A percentile compares a stretch with the other conserved stretches of the same genome.
phyloP scores from a whole-genome alignment of 2,888 invertebrate species.

The Polydesmus complanatus region DNA sequence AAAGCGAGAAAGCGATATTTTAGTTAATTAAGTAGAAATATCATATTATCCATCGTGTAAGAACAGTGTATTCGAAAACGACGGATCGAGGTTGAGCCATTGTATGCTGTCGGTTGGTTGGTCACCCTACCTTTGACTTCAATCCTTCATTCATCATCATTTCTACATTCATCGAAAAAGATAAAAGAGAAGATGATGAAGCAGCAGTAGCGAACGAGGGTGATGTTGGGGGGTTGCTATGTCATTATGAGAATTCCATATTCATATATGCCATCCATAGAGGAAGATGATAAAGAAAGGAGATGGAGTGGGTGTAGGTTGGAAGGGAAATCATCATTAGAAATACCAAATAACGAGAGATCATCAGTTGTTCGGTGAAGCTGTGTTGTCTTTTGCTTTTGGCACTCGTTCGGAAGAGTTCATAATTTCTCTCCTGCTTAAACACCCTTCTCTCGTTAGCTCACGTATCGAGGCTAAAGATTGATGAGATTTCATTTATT shows the following conservation, averaged over 20 bases:
- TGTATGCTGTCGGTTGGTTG: background rate
- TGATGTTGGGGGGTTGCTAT: background rate
- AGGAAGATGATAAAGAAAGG: background rate
- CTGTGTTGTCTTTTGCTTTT: background rate
- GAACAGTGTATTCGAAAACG: too few relatives aligned
- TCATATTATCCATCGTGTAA: too few relatives aligned
- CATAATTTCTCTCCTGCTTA: background rate
- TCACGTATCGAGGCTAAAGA: background rate
- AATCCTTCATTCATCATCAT: constrained; percentile 11
- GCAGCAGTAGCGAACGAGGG: background rate
- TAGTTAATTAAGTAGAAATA: too few relatives aligned
- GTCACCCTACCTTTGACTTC: background rate
- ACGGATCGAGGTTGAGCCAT: background rate
- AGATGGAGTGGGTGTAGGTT: background rate
- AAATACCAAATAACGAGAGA: background rate
- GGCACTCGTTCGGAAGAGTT: background rate
- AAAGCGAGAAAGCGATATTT: too few relatives aligned
- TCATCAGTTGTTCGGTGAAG: background rate
- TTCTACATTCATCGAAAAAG: constrained; percentile 5
- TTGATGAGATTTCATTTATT: background rate
- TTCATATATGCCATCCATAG: background rate
- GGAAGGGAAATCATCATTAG: background rate
- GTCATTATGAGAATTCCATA: background rate
- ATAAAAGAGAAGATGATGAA: background rate
- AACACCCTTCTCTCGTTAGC: background rate